Evolutionary conservation across 2,113 vertebrate species (phyloP).

Genomic region (Crocuta crocuta): DNA sequence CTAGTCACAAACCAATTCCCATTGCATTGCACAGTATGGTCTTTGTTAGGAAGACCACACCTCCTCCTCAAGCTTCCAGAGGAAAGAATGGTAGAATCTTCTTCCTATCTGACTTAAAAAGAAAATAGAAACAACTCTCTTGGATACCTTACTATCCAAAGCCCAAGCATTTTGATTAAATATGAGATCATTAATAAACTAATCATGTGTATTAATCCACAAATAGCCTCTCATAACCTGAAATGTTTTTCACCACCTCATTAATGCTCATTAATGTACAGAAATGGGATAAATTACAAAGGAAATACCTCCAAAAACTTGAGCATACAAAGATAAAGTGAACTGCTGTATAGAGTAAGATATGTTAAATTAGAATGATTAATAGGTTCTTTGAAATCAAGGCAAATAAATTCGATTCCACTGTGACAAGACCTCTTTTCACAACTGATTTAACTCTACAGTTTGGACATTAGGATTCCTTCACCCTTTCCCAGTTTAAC

Average conservation of each 20-base stretch:
- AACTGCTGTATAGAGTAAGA: neutral
- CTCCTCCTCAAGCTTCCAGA: neutral
- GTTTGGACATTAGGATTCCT: neutral
- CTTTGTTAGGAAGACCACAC: neutral
- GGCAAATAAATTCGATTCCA: neutral
- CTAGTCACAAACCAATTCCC: neutral
- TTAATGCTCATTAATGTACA: neutral
- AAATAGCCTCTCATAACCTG: neutral
- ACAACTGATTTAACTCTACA: neutral
- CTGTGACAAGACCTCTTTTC: neutral
- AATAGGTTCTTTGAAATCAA: neutral
- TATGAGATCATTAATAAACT: neutral
- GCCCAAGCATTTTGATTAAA: constrained; percentile 26
- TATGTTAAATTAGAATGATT: constrained; percentile 1
- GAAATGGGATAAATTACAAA: neutral
- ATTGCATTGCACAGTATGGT: neutral
- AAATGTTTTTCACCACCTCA: constrained; percentile 30
- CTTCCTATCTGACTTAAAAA: neutral
- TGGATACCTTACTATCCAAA: neutral
- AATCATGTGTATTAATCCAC: neutral
- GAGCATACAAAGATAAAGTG: neutral
- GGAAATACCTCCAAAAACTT: neutral
- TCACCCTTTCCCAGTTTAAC: neutral
- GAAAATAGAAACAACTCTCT: neutral
- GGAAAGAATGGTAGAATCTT: neutral